Conservation (phyloP, 2,113 vertebrate species). For the Tetrao urogallus region DNA sequence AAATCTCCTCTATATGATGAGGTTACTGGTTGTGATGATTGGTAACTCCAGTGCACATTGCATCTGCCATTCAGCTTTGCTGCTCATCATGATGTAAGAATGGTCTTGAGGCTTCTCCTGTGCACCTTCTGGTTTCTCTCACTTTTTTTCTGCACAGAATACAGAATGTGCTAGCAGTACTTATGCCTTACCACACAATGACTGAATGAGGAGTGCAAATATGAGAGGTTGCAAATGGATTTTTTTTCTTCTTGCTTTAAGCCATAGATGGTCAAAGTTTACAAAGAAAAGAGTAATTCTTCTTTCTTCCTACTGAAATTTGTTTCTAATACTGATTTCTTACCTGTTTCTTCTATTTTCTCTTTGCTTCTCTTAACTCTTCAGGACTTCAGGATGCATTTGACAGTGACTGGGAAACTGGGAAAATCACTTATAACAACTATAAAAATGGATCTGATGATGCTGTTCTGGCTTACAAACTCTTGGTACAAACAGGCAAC, state of each 20-base stretch:
- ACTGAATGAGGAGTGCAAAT: not conserved
- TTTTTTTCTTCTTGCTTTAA: not conserved
- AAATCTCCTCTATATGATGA: not conserved
- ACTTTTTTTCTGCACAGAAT: not conserved
- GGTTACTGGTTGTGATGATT: not conserved
- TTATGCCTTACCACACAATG: not conserved
- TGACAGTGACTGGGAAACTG: conserved; percentile 93
- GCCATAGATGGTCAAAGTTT: not conserved
- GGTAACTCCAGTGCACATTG: not conserved
- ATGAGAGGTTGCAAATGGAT: not conserved
- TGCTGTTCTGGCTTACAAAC: conserved; percentile 94
- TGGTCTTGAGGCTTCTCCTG: not conserved
- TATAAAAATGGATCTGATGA: conserved; percentile 95
- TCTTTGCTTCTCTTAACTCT: not conserved
- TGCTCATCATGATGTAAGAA: not conserved
- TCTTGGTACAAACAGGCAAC: conserved; percentile 94
- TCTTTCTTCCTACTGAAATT: not conserved
- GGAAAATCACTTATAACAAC: conserved; percentile 89
- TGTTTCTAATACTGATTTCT: not conserved
- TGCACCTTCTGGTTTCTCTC: not conserved
- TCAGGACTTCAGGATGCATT: conserved; percentile 95
- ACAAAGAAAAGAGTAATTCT: not conserved
- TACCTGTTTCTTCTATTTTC: conserved; percentile 15
- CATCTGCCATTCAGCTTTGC: not conserved
- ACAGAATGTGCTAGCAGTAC: not conserved